Evolutionary conservation across 2,888 invertebrate genomes (phyloP).

Genomic region (Epinotia nisella): DNA sequence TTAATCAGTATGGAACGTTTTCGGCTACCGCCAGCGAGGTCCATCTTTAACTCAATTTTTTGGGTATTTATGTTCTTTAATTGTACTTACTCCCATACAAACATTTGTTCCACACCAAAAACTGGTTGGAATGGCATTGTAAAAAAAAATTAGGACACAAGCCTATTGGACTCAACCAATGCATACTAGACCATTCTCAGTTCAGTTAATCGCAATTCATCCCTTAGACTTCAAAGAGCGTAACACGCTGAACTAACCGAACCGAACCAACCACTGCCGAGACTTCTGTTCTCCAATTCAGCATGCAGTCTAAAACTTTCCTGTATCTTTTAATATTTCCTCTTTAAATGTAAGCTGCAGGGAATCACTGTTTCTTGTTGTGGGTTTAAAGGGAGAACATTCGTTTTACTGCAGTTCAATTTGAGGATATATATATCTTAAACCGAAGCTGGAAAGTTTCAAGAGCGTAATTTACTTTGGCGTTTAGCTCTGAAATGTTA

Average conservation of each 20-base stretch:
- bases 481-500: neutral
- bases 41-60: too few species aligned
- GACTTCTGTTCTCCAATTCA: neutral
- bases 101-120: too few species aligned
- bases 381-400: neutral
- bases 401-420: constrained; percentile 5
- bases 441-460: neutral
- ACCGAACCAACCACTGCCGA: too few species aligned
- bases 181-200: neutral
- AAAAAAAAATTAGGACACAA: too few species aligned
- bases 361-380: neutral
- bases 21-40: too few species aligned
- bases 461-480: neutral
- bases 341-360: neutral
- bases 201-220: neutral
- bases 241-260: neutral
- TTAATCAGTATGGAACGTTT: too few species aligned
- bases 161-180: neutral
- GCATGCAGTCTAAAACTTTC: neutral
- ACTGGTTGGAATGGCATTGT: too few species aligned
- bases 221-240: too few species aligned
- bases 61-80: too few species aligned
- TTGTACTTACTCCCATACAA: too few species aligned
- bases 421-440: neutral
- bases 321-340: neutral